Evolutionary conservation across 2,888 invertebrate species (phyloP).

Genomic region (Cerceris ruficornis): DNA sequence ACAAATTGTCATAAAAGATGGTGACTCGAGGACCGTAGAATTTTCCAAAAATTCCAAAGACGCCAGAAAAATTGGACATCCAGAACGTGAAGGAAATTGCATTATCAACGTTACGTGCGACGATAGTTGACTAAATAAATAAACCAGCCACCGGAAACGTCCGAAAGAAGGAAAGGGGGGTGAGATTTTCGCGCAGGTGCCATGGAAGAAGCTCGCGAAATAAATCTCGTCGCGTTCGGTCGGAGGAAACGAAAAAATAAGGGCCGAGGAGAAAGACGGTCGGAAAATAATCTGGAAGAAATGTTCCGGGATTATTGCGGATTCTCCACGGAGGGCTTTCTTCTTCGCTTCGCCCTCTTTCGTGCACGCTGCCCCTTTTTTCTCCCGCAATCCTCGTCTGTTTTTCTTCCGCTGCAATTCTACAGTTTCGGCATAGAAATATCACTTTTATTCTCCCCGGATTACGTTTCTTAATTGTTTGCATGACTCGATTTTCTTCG

Average conservation of each 20-base stretch:
- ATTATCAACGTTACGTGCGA: conserved; percentile 11
- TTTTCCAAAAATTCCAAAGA: too few species aligned
- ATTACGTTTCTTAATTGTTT: too few species aligned
- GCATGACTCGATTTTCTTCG: too few species aligned
- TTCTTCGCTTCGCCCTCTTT: conserved; percentile 44
- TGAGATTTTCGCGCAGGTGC: conserved; percentile 68
- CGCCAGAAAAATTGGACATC: too few species aligned
- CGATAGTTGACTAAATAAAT: conserved; percentile 32
- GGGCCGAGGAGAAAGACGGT: conserved; percentile 26
- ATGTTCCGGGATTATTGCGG: conserved; percentile 68
- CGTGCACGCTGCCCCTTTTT: background rate
- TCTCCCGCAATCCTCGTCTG: background rate
- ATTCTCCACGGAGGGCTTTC: conserved; percentile 13
- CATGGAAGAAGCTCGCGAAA: conserved; percentile 73
- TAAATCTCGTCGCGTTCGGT: conserved; percentile 70
- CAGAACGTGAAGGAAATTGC: conserved; percentile 11
- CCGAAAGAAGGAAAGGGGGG: too few species aligned
- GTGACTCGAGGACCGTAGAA: too few species aligned
- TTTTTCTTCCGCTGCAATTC: background rate
- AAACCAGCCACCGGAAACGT: conserved; percentile 27
- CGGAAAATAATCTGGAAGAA: conserved; percentile 49
- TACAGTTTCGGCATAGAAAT: too few species aligned
- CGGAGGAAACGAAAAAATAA: conserved; percentile 51
- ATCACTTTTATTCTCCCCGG: too few species aligned
- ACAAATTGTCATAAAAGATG: too few species aligned